phyloP scores from a whole-genome alignment of 2,888 invertebrate genomes.

The Lasioglossum zephyrum region DNA sequence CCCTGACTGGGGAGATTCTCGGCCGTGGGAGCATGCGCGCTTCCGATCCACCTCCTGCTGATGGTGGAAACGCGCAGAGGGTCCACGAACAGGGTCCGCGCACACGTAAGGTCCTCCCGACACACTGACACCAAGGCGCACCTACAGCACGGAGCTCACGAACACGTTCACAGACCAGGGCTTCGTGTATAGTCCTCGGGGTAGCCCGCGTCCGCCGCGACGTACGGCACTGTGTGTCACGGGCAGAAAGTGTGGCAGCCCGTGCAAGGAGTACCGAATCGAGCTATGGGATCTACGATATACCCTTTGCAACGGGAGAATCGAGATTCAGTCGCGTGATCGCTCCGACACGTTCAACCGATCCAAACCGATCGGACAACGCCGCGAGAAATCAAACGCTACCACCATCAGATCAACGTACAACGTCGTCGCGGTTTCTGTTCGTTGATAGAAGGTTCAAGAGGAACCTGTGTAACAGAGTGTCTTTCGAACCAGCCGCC shows the following conservation, averaged over 20 bases:
- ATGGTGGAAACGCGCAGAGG: slow-evolving; percentile 70
- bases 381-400: background rate
- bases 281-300: slow-evolving; percentile 51
- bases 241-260: slow-evolving; percentile 66
- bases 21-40: slow-evolving; percentile 82
- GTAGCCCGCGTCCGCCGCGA: slow-evolving; percentile 53
- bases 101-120: slow-evolving; percentile 50
- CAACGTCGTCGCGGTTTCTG: background rate
- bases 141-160: slow-evolving; percentile 9
- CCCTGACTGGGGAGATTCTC: slow-evolving; percentile 83
- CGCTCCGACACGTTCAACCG: slow-evolving; percentile 31
- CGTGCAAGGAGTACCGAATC: slow-evolving; percentile 65
- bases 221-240: slow-evolving; percentile 68
- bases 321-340: slow-evolving; percentile 56
- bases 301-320: slow-evolving; percentile 42
- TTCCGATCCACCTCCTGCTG: slow-evolving; percentile 75
- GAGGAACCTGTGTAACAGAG: background rate
- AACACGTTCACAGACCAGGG: background rate
- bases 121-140: slow-evolving; percentile 26
- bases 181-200: slow-evolving; percentile 36
- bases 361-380: slow-evolving; percentile 11
- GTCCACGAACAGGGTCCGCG: slow-evolving; percentile 59
- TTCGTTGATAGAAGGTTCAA: background rate
- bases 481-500: background rate
- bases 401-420: background rate